A percentile compares a stretch with the other conserved stretches of the same genome.
These are phyloP conservation scores for western clawed frog (Xenopus tropicalis) DNA, from an alignment of 2,113 vertebrate genomes.

Conservation along the genomic window DNA sequence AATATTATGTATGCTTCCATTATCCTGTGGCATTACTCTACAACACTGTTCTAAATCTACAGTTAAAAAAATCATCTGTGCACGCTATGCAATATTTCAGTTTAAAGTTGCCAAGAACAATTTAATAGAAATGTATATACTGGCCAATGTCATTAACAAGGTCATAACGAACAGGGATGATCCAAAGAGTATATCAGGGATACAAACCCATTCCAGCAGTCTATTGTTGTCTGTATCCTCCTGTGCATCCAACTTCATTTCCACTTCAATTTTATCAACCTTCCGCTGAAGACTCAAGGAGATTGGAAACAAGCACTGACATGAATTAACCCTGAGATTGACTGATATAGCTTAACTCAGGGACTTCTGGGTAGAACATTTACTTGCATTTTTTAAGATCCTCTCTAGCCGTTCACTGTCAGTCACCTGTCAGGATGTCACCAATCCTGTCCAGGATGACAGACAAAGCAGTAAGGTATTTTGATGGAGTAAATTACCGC, in stretches of 20 bases:
- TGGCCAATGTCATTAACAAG: constrained; percentile 81
- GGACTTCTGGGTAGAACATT: constrained; percentile 73
- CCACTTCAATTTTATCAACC: constrained; percentile 98
- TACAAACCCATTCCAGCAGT: constrained; percentile 70
- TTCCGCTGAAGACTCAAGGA: constrained; percentile 83
- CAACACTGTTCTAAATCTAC: too few species aligned
- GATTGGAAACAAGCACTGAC: constrained; percentile 92
- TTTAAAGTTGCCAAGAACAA: too few species aligned
- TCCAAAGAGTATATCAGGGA: constrained; percentile 66
- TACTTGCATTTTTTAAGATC: constrained; percentile 48
- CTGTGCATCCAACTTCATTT: constrained; percentile 92
- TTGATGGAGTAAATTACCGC: constrained; percentile 79
- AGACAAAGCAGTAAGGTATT: constrained; percentile 64
- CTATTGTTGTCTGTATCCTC: constrained; percentile 76
- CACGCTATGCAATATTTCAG: too few species aligned
- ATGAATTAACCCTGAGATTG: constrained; percentile 93
- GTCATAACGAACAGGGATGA: constrained; percentile 68
- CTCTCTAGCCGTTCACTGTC: constrained; percentile 63
- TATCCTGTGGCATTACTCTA: too few species aligned
- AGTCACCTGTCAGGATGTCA: constrained; percentile 75
- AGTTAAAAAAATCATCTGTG: too few species aligned
- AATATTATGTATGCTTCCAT: too few species aligned
- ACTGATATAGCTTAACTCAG: constrained; percentile 81
- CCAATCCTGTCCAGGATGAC: constrained; percentile 62
- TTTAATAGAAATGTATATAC: constrained; percentile 20